A percentile compares a stretch with the other conserved stretches of the same genome.
These are phyloP conservation scores for Anorthoa munda DNA, from an alignment of 2,888 invertebrate species.

Conservation along the genomic window DNA sequence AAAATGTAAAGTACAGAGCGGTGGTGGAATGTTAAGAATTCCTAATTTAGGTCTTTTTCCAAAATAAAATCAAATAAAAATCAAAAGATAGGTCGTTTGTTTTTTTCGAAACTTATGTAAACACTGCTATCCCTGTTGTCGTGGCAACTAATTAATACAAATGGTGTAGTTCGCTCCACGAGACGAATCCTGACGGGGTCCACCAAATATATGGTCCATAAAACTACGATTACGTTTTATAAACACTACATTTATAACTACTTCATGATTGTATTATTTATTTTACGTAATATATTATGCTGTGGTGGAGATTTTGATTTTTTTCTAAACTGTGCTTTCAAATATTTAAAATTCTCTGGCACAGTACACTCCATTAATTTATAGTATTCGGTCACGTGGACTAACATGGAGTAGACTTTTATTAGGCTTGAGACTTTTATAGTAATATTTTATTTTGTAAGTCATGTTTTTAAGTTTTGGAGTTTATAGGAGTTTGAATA, in stretches of 20 bases:
- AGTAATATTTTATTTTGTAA: constrained; percentile 39
- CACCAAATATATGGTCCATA: constrained; percentile 87
- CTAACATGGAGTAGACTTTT: constrained; percentile 76
- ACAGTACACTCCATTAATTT: constrained; percentile 89
- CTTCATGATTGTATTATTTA: constrained; percentile 91
- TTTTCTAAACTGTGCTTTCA: constrained; percentile 89
- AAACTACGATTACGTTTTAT: constrained; percentile 89
- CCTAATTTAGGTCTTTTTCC: not conserved
- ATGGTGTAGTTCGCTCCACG: constrained; percentile 71
- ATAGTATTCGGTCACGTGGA: constrained; percentile 81
- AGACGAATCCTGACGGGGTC: constrained; percentile 70
- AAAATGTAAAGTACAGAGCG: not conserved
- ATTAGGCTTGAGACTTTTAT: constrained; percentile 45
- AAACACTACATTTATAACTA: constrained; percentile 91
- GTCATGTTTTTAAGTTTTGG: constrained; percentile 14
- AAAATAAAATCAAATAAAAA: constrained; percentile 24
- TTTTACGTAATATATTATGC: constrained; percentile 90
- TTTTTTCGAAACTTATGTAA: constrained; percentile 58
- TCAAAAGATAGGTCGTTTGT: constrained; percentile 13
- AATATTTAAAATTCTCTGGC: constrained; percentile 90
- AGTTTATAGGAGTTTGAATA: constrained; percentile 2
- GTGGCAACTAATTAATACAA: constrained; percentile 83
- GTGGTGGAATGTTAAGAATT: not conserved
- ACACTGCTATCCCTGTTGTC: constrained; percentile 69
- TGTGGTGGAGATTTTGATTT: constrained; percentile 86